Base-by-base conservation (phyloP, 2,797 vertebrate genomes). In the Aulostomus chinensis region DNA sequence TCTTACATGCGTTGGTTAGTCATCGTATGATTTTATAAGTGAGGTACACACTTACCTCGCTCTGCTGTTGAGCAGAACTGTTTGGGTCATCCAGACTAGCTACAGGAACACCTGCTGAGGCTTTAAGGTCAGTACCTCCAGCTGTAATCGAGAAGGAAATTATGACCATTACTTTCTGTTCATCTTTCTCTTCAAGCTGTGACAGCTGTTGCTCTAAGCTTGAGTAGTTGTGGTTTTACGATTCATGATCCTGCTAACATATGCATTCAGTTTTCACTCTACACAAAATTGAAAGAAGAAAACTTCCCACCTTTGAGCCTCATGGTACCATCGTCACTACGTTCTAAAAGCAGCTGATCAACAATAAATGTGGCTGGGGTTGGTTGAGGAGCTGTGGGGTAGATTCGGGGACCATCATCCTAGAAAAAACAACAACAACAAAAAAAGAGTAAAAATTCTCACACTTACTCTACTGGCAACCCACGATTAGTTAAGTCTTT, bases 341-440 rank as follows among this genome's bases (percentile, higher is more conserved):
- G 91, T 68, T 91, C 91, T 41, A 98, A 75, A 16, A 94, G 32
- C 2, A 98, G 1, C 5, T 90, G 89, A 25, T 96, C 93, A 40
- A 98, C 43, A 8, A 91, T 74, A 57, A 99, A 76, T 10, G 89
- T 92, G 69, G 94, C 70, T 9, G 96, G 95, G 28, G 94, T 45
- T 1, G 96, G 83, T 38, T 93, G 94, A 3, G 96, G 94, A 42
- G 95, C 93, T 0, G 95, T 96, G 1, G 94, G 93, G 64, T 98
- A 98, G 28, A 98, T 76, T 33, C 70, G 91, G 4, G 94, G 95
- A 4, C 88, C 83, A 17, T 99, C 95, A 51, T 98, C 96, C 96
- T 99, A 32, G 51, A 70, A 49, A 30, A 70, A 39, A 72, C 16
- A 30, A 22, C 16, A 24, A 14, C 6, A 1, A 2, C 0, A 26